phyloP scores from a whole-genome alignment of 2,888 invertebrate genomes.

The Drosophila pullipes region DNA sequence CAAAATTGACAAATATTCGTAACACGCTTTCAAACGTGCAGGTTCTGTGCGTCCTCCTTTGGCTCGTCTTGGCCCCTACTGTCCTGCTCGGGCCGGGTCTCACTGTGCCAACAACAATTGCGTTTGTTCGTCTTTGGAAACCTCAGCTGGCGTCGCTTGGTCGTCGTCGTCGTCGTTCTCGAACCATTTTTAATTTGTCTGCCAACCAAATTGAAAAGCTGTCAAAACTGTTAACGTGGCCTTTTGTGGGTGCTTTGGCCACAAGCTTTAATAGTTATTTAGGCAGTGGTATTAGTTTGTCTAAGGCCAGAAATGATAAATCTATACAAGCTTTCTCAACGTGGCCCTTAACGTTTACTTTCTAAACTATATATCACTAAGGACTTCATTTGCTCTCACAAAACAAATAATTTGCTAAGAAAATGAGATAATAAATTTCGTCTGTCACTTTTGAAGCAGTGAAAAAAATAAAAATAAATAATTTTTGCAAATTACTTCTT shows the following conservation, averaged over 20 bases:
- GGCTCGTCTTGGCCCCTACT: neutral
- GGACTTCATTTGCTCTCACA: neutral
- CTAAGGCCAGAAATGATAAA: conserved; percentile 14
- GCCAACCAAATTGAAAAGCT: conserved; percentile 71
- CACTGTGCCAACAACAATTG: conserved; percentile 23
- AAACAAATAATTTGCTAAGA: neutral
- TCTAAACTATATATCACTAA: neutral
- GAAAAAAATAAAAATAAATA: neutral
- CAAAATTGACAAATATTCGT: conserved; percentile 71
- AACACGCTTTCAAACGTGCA: conserved; percentile 33
- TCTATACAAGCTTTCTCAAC: neutral
- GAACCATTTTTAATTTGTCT: conserved; percentile 72
- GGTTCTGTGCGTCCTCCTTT: neutral
- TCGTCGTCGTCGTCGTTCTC: conserved; percentile 42
- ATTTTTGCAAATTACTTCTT: neutral
- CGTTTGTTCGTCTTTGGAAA: conserved; percentile 41
- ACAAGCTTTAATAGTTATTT: conserved; percentile 54
- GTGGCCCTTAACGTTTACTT: neutral
- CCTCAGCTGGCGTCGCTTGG: conserved; percentile 68
- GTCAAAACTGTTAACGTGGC: conserved; percentile 74
- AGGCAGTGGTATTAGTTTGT: conserved; percentile 8
- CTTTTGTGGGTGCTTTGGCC: conserved; percentile 35
- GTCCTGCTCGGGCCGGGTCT: neutral
- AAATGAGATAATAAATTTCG: neutral
- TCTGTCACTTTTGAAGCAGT: neutral